Percentiles rank a stretch among this genome's conserved stretches.
Conservation (phyloP, 2,888 invertebrate species). For the Cerastoderma edule region DNA sequence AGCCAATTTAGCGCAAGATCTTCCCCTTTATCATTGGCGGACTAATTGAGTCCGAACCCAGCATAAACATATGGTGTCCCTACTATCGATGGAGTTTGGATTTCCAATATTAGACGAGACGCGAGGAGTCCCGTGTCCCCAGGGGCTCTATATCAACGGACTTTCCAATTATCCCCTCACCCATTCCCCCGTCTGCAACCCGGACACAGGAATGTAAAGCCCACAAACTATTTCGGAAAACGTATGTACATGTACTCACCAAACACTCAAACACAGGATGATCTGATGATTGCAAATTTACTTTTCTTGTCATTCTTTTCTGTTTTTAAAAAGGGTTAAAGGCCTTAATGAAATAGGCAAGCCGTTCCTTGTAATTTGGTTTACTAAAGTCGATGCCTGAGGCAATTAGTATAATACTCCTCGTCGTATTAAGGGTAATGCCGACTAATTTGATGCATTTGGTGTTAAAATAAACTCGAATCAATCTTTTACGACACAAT, state of each 20-base stretch:
- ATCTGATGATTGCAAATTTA: too few species aligned
- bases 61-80: constrained; percentile 60
- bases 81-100: background rate
- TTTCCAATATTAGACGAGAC: constrained; percentile 13
- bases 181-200: background rate
- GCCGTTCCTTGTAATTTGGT: too few species aligned
- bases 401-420: too few species aligned
- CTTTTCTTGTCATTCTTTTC: too few species aligned
- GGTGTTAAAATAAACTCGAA: constrained; percentile 7
- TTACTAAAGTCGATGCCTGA: too few species aligned
- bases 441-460: constrained; percentile 15
- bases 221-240: too few species aligned
- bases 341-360: too few species aligned
- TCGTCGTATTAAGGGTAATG: background rate
- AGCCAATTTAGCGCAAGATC: constrained; percentile 38
- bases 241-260: too few species aligned
- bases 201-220: too few species aligned
- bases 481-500: background rate
- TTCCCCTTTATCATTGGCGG: constrained; percentile 36
- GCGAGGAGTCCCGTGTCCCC: constrained; percentile 27
- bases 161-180: constrained; percentile 48
- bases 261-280: too few species aligned
- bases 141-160: constrained; percentile 51
- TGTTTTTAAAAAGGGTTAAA: too few species aligned
- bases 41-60: constrained; percentile 52